Base-by-base conservation (phyloP, 2,888 invertebrate species). In the Caenorhabditis doughertyi region DNA sequence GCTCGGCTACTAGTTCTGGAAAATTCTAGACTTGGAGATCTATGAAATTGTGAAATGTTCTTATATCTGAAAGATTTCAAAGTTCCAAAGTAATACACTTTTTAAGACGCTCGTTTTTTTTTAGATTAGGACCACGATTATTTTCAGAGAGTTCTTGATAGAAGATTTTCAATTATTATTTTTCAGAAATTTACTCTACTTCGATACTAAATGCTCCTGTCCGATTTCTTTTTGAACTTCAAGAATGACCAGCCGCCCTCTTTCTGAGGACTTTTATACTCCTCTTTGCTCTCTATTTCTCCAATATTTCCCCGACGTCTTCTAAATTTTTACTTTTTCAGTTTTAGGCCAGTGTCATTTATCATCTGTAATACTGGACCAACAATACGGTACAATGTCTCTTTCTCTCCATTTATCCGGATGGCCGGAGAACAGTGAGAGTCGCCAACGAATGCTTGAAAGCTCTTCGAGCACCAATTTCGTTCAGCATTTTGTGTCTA, bases 401-500 rank as follows among this genome's bases (percentile, higher is more conserved):
- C 56, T 86, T 13, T 81, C 83, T 0, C 81, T 84, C n/a, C 83
- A 84, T 60, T 68, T 86, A 23, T 86, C 86, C 21, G 84, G 83
- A 68, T 86, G 84, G 84, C 86, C 86, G 32, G 86, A 86, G 64
- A 81, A 82, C 39, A 83, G 83, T 27, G 87, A 87, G 25, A 84
- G 84, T 29, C 74, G 87, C n/a, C 87, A 87, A 56, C 70, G 87
- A 53, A 87, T 87, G 87, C 64, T 87, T 23, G 87, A 87, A 60
- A 82, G 82, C 62, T 68, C 83, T 25, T 84, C 84, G 65, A 85
- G 85, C 80, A 79, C 83, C 35, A 81, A 85, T 53, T 87, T 87
- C 58, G 71, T 74, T 1, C 84, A 84, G 44, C 81, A 84, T 56
- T 84, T 77, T 49, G 84, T 81, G 51, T 77, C 77, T 7, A 58